Evolutionary conservation across 2,797 vertebrate genomes (phyloP), one percentile per base, ranked within the genome.

Genomic region (Acanthornis magna): DNA sequence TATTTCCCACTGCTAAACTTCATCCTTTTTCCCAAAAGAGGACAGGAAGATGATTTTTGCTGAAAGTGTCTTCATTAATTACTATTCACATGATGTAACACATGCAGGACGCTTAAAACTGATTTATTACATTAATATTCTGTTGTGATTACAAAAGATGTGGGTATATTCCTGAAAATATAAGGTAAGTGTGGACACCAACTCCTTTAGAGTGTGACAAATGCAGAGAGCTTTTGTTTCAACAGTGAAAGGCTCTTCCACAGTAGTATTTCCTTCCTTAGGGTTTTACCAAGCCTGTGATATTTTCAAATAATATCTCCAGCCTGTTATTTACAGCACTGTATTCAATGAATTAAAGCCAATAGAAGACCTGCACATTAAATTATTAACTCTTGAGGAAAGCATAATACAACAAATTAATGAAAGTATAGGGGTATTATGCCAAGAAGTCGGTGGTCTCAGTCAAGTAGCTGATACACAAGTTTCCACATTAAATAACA

Each of bases 1-100:
- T 95, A 53, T 29, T 61, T 70, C 23, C 89, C 68, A 79, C 51
- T 38, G 91, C 70, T 66, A 91, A 96, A 63, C 17, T 42, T 71
- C 60, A 80, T 91, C 13, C 76, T 93, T 88, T 88, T 88, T 61
- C 8, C 55, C 1, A 2, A 67, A 88, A 95, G 58, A 80, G 58
- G 60, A 85, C 36, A 47, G 40, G 18, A 95, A 34, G 72, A 90
- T 60, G 82, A 91, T 92, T 96, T 96, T 87, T 80, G 7, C 34
- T 81, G 62, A 88, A 96, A 95, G 74, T 79, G 17, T 53, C 36
- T 76, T 95, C 87, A 57, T 53, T 96, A 96, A 96, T 95, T 96
- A 91, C 54, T 93, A 74, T 86, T 84, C 67, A 80, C 34, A 82
- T 91, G 91, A 95, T 96, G 96, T 95, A 93, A 94, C 87, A 75